Conservation (phyloP, 2,113 vertebrate species). For the Peromyscus polionotus region DNA sequence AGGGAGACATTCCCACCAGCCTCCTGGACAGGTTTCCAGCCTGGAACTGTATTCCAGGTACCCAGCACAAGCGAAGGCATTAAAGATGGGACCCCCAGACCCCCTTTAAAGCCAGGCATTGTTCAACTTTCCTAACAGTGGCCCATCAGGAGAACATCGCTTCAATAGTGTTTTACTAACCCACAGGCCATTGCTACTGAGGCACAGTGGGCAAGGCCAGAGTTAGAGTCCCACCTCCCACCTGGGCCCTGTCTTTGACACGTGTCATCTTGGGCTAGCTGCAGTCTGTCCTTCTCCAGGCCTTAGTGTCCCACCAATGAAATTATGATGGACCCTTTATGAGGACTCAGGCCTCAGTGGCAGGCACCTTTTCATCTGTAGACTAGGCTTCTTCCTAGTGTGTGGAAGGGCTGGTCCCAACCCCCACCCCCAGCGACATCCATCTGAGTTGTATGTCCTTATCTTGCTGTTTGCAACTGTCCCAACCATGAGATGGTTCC, state of each 20-base stretch:
- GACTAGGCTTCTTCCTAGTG: slow-evolving; percentile 30
- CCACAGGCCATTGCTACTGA: background rate
- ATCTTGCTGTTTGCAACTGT: background rate
- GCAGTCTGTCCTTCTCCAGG: background rate
- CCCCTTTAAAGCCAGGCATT: background rate
- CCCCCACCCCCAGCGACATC: background rate
- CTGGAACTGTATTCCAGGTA: background rate
- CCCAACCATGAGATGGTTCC: accelerated
- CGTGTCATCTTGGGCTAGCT: background rate
- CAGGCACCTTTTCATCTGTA: background rate
- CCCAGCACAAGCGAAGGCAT: background rate
- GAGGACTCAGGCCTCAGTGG: background rate
- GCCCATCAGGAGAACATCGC: background rate
- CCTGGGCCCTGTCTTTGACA: background rate
- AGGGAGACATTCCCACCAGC: background rate
- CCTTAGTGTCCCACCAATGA: background rate
- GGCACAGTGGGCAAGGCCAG: background rate
- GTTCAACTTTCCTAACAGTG: background rate
- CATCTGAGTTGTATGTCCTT: background rate
- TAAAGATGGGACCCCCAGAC: background rate
- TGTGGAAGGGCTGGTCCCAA: background rate
- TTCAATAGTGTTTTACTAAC: background rate
- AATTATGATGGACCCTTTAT: background rate
- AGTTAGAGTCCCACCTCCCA: background rate
- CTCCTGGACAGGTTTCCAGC: background rate